phyloP scores from a whole-genome alignment of 2,113 vertebrate genomes.

The Anolis sagrei region DNA sequence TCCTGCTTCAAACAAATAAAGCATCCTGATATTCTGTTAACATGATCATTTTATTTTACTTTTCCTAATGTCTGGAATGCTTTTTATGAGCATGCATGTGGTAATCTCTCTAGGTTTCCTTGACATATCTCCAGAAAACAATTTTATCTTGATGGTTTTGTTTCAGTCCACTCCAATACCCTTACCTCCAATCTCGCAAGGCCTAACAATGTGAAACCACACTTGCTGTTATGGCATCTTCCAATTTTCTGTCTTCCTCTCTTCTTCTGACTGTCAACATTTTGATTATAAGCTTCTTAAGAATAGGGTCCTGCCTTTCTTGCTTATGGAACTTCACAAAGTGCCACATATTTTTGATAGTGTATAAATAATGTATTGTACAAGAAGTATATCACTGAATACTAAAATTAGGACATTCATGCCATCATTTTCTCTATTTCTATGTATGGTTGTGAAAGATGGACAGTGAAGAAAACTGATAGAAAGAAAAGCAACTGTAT shows the following conservation, averaged over 20 bases:
- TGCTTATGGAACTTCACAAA: not conserved
- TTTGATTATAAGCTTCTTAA: not conserved
- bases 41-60: not conserved
- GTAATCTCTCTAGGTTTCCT: not conserved
- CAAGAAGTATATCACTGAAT: not conserved
- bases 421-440: too few species aligned
- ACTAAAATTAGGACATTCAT: too few species aligned
- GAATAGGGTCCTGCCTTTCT: not conserved
- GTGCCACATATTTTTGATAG: not conserved
- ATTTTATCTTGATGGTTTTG: not conserved
- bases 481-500: too few species aligned
- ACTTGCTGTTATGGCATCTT: not conserved
- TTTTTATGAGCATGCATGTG: not conserved
- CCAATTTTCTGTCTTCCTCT: not conserved
- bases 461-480: too few species aligned
- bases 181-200: not conserved
- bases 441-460: too few species aligned
- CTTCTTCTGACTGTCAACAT: not conserved
- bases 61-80: not conserved
- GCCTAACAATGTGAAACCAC: not conserved
- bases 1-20: too few species aligned
- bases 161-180: not conserved
- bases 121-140: not conserved
- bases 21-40: too few species aligned
- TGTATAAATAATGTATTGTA: not conserved